Base-by-base conservation (phyloP, 2,888 invertebrate genomes). In the Lasiommata megera region DNA sequence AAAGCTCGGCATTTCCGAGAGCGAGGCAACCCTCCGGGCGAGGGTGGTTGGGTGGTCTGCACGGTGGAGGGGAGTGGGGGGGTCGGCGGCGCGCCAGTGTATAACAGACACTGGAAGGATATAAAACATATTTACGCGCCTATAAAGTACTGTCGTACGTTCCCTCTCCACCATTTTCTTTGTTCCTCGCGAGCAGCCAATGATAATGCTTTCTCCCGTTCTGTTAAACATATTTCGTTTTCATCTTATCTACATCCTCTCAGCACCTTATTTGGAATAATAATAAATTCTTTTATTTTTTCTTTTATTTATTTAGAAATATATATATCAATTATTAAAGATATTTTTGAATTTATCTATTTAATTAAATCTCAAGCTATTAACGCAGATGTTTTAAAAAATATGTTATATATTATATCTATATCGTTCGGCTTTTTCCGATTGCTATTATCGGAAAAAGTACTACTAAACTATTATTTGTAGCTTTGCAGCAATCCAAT, bases 101-200 rank as follows among this genome's bases (percentile, higher is more conserved):
- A 89, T 88, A 89, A 89, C 90, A 89, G 89, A 88, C 89, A 89
- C 85, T 89, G 88, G 89, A 90, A 86, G 86, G 88, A 88, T 89
- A 89, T 90, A 89, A 90, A 90, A 90, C 90, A 90, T 90, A 90
- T 90, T 90, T 90, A 90, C 90, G 90, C 90, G 89, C 89, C 90
- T 90, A 90, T 90, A 90, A 90, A 90, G 89, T 88, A 89, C 90
- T 89, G 88, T 89, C 84, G 88, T 89, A 86, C 88, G 86, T 82
- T 88, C 82, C 81, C 86, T 85, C 87, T 88, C 86, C 79, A 87
- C 85, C 84, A 85, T 88, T 90, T 88, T 89, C 89, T 90, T 90
- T 90, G 90, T 90, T 90, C 89, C 83, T 78, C 72, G 80, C 88
- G 88, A 81, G 80, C 77, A 84, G 87, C 90, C 89, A 88, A 89